A percentile compares a stretch with the other conserved stretches of the same genome.
These are phyloP conservation scores for Cephalotes varians DNA, from an alignment of 2,888 invertebrate genomes.

Conservation along the genomic window DNA sequence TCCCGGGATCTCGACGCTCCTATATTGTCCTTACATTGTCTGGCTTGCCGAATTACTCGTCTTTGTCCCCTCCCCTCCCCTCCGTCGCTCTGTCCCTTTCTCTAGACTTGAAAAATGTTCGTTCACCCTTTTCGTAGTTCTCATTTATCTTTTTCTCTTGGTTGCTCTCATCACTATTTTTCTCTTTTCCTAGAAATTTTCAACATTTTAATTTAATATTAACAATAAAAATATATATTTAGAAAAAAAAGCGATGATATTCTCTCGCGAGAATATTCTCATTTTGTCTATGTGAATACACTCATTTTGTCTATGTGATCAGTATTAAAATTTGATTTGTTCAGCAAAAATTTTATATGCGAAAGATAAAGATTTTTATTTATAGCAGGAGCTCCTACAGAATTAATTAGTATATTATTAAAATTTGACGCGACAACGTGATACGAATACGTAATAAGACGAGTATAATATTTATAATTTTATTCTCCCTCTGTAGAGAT, in stretches of 20 bases:
- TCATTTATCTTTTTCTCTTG: slow-evolving; percentile 26
- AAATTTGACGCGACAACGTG: neutral
- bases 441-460: neutral
- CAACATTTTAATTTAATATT: too few relatives aligned
- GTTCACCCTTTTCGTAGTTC: slow-evolving; percentile 30
- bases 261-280: neutral
- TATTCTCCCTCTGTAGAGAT: neutral
- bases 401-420: neutral
- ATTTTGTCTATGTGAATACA: neutral
- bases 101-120: slow-evolving; percentile 40
- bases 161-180: neutral
- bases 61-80: neutral
- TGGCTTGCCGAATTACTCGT: slow-evolving; percentile 63
- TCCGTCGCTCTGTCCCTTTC: slow-evolving; percentile 25
- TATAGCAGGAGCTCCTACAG: neutral
- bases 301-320: neutral
- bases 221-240: too few relatives aligned
- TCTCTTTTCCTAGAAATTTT: neutral
- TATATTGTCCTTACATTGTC: slow-evolving; percentile 56
- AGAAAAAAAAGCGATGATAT: neutral
- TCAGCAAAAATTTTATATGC: neutral
- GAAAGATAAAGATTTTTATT: neutral
- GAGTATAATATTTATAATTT: neutral
- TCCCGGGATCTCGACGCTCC: slow-evolving; percentile 56
- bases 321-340: neutral